These are phyloP conservation scores for Artemia sinica DNA, from an alignment of 2,888 invertebrate species.

Conservation along the genomic window DNA sequence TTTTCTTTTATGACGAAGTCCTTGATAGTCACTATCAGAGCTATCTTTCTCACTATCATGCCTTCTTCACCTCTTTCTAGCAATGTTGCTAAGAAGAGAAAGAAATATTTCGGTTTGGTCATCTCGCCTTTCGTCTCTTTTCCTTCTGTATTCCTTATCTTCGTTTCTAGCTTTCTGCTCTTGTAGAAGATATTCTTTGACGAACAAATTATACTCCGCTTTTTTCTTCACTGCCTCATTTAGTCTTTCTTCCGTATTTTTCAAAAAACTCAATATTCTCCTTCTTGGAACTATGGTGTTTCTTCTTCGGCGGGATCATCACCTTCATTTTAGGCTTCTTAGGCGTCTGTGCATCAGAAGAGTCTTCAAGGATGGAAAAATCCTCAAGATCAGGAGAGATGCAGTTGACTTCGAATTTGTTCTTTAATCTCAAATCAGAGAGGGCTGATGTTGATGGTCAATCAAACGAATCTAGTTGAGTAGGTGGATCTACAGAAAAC, in stretches of 20 bases:
- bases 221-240: background rate
- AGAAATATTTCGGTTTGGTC: conserved; percentile 2
- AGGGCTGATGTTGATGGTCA: no score
- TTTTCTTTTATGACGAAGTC: background rate
- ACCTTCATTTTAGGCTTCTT: no score
- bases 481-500: background rate
- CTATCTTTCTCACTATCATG: background rate
- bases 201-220: background rate
- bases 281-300: background rate
- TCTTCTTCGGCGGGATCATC: no score
- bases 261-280: background rate
- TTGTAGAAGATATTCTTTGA: background rate
- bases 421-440: no score
- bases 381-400: no score
- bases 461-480: background rate
- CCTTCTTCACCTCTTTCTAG: conserved; percentile 1
- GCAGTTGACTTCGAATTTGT: no score
- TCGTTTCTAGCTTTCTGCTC: background rate
- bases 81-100: background rate
- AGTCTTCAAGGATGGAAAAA: no score
- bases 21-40: background rate
- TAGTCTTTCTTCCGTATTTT: background rate
- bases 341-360: no score
- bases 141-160: conserved; percentile 3
- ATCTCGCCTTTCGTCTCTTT: conserved; percentile 6